Conservation (phyloP, 92 coral and sea anemone species). For the Blastomussa wellsi region DNA sequence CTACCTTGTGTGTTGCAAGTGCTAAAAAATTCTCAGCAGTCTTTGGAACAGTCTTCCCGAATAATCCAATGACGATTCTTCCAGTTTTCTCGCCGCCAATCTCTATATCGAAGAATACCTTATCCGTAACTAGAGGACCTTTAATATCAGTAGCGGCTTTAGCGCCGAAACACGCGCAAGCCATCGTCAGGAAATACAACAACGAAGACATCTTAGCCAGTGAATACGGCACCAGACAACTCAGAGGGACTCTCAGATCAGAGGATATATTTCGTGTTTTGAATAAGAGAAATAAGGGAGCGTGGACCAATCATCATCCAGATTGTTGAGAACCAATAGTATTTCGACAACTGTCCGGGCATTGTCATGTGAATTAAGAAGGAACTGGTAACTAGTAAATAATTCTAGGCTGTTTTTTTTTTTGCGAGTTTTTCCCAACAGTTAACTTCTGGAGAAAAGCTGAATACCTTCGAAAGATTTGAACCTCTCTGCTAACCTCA, state of each 20-base stretch:
- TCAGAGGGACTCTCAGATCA: neutral
- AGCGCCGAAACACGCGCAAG: slow-evolving; percentile 47
- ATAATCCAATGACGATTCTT: slow-evolving; percentile 85
- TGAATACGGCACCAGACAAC: slow-evolving; percentile 25
- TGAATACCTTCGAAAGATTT: neutral
- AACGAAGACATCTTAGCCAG: slow-evolving; percentile 43
- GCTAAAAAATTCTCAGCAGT: slow-evolving; percentile 73
- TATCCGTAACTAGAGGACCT: slow-evolving; percentile 44
- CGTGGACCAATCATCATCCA: slow-evolving; percentile 31
- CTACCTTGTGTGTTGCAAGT: slow-evolving; percentile 88
- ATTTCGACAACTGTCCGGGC: slow-evolving; percentile 24
- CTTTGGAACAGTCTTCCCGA: slow-evolving; percentile 89
- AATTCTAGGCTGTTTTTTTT: neutral
- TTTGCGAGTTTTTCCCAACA: neutral
- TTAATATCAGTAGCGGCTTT: slow-evolving; percentile 28
- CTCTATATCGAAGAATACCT: slow-evolving; percentile 83
- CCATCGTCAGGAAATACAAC: slow-evolving; percentile 32
- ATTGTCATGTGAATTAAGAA: neutral
- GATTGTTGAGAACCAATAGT: slow-evolving; percentile 1
- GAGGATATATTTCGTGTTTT: neutral
- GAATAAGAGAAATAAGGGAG: neutral
- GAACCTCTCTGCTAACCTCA: too few species aligned
- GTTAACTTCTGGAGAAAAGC: neutral
- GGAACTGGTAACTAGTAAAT: neutral
- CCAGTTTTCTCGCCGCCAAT: slow-evolving; percentile 84